Evolutionary conservation across 2,797 vertebrate genomes (phyloP), one percentile per base, ranked within the genome.

Genomic region (Valencia hispanica): DNA sequence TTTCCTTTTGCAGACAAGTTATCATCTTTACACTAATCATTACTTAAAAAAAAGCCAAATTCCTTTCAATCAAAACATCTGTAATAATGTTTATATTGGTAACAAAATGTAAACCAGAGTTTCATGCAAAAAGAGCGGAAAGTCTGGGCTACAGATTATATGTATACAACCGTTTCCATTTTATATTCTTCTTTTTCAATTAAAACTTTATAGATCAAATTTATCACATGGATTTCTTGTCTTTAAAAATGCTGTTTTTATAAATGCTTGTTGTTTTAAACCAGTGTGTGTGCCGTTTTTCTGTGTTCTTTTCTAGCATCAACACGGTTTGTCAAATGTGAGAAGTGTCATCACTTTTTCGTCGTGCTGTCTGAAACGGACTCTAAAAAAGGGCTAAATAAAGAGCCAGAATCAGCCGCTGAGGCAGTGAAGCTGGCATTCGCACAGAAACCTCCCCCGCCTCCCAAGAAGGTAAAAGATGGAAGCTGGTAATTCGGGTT

Each of bases 261-360:
- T 70, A 72, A 15, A 17, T 14, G 4, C n/a, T 57, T 27, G 15
- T 39, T 45, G 43, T 1, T 74, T 36, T 48, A 2, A 68, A 15
- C 10, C 22, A 36, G 47, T 50, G 61, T 25, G 75, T 1, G 73
- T 6, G 48, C 53, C 10, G 41, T 43, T 14, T 73, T 68, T 43
- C 6, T 73, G 2, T 30, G 9, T 30, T 85, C 66, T 88, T 84
- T 91, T 84, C 11, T 86, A 99, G 98, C 97, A 84, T 99, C 98
- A 45, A 99, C 97, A 25, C 96, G 97, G 77, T 99, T 99, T 91
- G 98, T 99, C 84, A 99, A 99, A 93, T 99, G 98, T 94, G 98
- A 99, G 83, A 99, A 99, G 92, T 99, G 98, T 92, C 98, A 99
- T 92, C 97, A 99, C 92, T 99, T 99, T 88, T 99, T 99, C 14